A percentile compares a stretch with the other conserved stretches of the same genome.
Evolutionary conservation across 92 coral and sea anemone species (phyloP).

Genomic region (Muricea muricata): DNA sequence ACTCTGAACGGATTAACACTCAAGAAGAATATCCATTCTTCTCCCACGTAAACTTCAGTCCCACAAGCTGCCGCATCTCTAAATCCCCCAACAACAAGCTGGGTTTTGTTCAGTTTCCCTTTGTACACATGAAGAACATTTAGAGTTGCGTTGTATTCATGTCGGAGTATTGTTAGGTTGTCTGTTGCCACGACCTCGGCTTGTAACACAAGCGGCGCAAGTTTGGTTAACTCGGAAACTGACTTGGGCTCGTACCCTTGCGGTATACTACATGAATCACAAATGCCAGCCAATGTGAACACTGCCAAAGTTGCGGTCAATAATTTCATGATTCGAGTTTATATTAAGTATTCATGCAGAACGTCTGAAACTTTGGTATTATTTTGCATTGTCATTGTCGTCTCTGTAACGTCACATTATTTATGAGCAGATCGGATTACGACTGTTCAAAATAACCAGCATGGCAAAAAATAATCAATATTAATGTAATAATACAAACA

Average conservation of each 20-base stretch:
- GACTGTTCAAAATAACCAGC: too few relatives aligned
- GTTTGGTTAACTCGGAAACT: not conserved
- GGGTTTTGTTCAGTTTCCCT: not conserved
- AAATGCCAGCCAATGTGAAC: not conserved
- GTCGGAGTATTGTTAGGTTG: not conserved
- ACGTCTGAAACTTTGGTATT: too few relatives aligned
- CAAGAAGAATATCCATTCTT: conserved; percentile 8
- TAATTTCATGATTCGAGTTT: conserved; percentile 4
- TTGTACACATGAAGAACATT: conserved; percentile 13
- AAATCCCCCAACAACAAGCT: not conserved
- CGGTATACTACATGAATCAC: conserved; percentile 1
- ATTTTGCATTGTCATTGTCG: too few relatives aligned
- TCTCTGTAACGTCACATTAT: too few relatives aligned
- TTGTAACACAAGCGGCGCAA: conserved; percentile 8
- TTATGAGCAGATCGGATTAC: too few relatives aligned
- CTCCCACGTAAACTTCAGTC: not conserved
- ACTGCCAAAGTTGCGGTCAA: not conserved
- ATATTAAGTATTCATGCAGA: not conserved
- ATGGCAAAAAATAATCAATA: too few relatives aligned
- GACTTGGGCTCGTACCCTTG: not conserved
- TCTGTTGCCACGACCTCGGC: conserved; percentile 7
- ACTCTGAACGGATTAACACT: not conserved
- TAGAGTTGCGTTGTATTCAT: conserved; percentile 18
- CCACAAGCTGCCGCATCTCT: not conserved
- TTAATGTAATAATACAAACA: too few relatives aligned